Percentiles rank a stretch among this genome's conserved stretches.
Conservation (phyloP, 2,888 invertebrate genomes). For the Auanema freiburgensis region DNA sequence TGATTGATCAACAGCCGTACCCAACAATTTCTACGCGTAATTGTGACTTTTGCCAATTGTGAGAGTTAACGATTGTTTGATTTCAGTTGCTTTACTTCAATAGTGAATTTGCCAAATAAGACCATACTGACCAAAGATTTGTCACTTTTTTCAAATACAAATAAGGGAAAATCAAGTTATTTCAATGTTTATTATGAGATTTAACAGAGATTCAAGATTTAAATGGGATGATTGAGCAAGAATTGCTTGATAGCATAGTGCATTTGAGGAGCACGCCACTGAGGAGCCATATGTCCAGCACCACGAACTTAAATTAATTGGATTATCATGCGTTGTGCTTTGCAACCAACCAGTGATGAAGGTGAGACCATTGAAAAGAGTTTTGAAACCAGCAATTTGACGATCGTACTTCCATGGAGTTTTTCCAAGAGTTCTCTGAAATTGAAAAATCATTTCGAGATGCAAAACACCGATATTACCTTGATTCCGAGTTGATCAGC, state of each 20-base stretch:
- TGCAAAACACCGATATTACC: slow-evolving; percentile 3
- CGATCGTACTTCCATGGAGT: slow-evolving; percentile 64
- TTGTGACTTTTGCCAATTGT: no score
- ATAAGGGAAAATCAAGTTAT: no score
- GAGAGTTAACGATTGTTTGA: no score
- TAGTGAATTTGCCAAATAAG: no score
- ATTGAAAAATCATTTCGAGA: slow-evolving; percentile 39
- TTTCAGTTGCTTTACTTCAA: no score
- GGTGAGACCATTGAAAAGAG: slow-evolving; percentile 61
- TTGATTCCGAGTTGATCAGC: slow-evolving; percentile 49
- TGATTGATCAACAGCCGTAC: no score
- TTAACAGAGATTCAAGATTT: slow-evolving; percentile 16
- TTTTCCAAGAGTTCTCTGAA: slow-evolving; percentile 54
- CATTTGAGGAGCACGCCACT: slow-evolving; percentile 62
- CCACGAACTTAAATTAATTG: slow-evolving; percentile 34
- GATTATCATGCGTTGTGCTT: neutral
- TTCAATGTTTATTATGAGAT: no score
- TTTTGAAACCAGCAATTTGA: slow-evolving; percentile 65
- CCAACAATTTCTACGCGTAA: no score
- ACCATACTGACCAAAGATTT: no score
- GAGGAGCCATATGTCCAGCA: slow-evolving; percentile 62
- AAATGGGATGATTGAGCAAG: slow-evolving; percentile 62
- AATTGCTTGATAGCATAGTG: slow-evolving; percentile 62
- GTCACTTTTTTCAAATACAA: no score
- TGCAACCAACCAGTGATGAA: slow-evolving; percentile 45